Conservation (phyloP, 2,797 vertebrate genomes). For the Cynopterus sphinx region DNA sequence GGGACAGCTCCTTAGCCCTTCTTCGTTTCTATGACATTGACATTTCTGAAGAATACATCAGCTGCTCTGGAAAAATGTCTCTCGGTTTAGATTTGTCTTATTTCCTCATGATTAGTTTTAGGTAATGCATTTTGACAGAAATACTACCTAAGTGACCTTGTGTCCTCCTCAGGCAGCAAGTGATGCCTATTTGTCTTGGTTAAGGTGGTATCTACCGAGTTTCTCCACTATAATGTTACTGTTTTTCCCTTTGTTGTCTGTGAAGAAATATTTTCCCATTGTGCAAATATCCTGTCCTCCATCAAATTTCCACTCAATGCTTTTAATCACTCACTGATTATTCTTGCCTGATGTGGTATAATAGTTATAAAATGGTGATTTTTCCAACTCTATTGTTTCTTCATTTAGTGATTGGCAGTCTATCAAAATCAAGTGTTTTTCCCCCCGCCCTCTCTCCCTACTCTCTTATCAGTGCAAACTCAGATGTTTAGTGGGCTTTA, state of each 20-base stretch:
- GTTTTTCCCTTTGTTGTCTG: not conserved
- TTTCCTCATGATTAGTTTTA: not conserved
- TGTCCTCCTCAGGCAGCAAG: not conserved
- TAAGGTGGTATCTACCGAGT: not conserved
- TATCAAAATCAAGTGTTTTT: not conserved
- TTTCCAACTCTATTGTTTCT: not conserved
- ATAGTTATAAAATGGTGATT: not conserved
- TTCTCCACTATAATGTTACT: not conserved
- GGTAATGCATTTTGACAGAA: not conserved
- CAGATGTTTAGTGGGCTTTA: not conserved
- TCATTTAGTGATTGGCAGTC: not conserved
- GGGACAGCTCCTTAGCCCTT: not conserved
- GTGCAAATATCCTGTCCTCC: not conserved
- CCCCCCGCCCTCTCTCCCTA: not conserved
- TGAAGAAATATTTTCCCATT: not conserved
- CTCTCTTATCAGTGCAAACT: not conserved
- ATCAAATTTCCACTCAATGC: not conserved
- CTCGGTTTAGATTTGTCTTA: not conserved
- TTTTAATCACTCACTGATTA: not conserved
- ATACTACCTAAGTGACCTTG: not conserved
- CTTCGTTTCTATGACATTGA: not conserved
- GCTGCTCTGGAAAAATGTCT: not conserved
- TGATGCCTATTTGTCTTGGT: not conserved
- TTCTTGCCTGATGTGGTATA: not conserved
- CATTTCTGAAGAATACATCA: slow-evolving; percentile 13